Evolutionary conservation across 1,140 invertebrate genomes (phyloP).

Genomic region (Samia ricini): DNA sequence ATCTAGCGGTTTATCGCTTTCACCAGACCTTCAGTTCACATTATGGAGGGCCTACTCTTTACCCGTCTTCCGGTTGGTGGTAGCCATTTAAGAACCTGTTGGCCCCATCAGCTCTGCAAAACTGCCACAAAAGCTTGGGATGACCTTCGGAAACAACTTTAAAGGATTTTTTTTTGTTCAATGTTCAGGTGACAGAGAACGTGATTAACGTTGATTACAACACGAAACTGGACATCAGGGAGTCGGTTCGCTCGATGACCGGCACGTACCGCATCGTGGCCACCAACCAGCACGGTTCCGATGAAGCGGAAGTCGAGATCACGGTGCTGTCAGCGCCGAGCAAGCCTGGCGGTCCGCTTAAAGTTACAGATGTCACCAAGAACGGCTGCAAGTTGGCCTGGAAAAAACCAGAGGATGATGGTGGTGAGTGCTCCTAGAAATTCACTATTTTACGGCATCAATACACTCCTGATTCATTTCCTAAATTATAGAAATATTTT

Average conservation of each 20-base stretch:
- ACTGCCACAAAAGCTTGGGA: no score
- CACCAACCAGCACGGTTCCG: constrained; percentile 94
- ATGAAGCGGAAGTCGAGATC: constrained; percentile 95
- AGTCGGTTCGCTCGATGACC: constrained; percentile 89
- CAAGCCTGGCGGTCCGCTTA: constrained; percentile 93
- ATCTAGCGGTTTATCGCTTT: no score
- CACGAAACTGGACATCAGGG: constrained; percentile 93
- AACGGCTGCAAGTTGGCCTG: constrained; percentile 93
- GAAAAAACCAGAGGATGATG: constrained; percentile 99
- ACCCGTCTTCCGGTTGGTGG: no score
- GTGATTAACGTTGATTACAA: constrained; percentile 96
- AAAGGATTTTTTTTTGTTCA: not conserved
- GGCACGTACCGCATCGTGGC: constrained; percentile 95
- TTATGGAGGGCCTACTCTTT: no score
- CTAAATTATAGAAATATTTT: no score
- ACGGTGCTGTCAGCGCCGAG: constrained; percentile 91
- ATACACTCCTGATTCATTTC: no score
- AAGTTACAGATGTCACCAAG: constrained; percentile 96
- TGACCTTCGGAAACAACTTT: no score
- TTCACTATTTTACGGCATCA: not conserved
- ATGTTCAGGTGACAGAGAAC: constrained; percentile 76
- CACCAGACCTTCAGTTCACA: no score
- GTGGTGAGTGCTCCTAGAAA: constrained; percentile 80
- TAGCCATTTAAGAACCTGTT: no score
- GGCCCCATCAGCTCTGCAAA: no score